phyloP scores from a whole-genome alignment of 2,888 invertebrate genomes.

The Euzetes globulus region DNA sequence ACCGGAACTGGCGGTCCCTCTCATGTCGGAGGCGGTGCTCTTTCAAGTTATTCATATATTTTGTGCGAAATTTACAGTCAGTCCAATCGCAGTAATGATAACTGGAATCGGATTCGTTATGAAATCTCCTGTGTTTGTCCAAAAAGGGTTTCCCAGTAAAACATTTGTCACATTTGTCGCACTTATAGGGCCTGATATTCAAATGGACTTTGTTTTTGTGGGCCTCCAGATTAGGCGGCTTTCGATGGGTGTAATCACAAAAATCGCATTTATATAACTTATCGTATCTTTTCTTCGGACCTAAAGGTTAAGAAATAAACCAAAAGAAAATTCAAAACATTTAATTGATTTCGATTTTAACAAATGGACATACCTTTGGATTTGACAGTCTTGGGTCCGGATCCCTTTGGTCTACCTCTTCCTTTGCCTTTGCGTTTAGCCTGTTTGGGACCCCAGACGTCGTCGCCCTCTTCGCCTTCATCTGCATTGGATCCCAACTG shows the following conservation, averaged over 20 bases:
- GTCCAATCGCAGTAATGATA: constrained; percentile 12
- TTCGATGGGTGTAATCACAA: not conserved
- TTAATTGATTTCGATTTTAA: not conserved
- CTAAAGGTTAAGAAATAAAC: no score
- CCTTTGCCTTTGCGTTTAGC: not conserved
- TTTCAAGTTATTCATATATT: constrained; percentile 2
- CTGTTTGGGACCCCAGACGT: not conserved
- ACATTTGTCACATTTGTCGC: constrained; percentile 3
- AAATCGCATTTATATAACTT: constrained; percentile 2
- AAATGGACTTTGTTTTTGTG: constrained; percentile 8
- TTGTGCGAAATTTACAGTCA: not conserved
- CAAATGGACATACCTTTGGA: no score
- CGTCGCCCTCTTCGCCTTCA: constrained; percentile 1
- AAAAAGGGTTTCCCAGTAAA: constrained; percentile 2
- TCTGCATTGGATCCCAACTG: not conserved
- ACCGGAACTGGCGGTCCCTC: not conserved
- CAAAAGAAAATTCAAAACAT: not conserved
- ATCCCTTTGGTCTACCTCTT: not conserved
- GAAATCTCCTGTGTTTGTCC: not conserved
- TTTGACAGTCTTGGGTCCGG: no score
- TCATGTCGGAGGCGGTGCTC: not conserved
- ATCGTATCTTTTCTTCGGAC: not conserved
- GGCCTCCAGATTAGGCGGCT: not conserved
- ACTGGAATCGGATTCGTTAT: not conserved
- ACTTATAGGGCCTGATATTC: constrained; percentile 9